Evolutionary conservation across 2,113 vertebrate species (phyloP).

Genomic region (Sebastes fasciatus): DNA sequence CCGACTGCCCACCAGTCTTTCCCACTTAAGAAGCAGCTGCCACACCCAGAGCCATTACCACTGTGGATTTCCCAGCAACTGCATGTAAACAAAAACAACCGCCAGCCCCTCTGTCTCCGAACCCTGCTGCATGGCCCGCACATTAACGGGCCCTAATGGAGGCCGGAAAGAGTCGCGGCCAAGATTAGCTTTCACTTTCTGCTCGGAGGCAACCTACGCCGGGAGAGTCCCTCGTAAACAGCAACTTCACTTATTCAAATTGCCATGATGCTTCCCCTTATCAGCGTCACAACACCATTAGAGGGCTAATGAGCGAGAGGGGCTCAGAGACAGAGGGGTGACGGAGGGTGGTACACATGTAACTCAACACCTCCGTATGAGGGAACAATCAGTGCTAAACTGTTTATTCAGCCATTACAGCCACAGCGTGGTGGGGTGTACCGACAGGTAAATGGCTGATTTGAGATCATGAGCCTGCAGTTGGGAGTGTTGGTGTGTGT

Average conservation of each 20-base stretch:
- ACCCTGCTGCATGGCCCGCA: constrained; percentile 14
- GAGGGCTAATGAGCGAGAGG: constrained; percentile 55
- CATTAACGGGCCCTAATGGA: constrained; percentile 77
- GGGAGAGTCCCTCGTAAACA: constrained; percentile 46
- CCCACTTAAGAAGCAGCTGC: constrained; percentile 58
- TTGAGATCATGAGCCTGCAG: constrained; percentile 31
- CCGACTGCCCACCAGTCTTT: constrained; percentile 30
- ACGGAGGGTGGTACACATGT: constrained; percentile 45
- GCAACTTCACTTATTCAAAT: constrained; percentile 35
- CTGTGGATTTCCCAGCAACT: constrained; percentile 61
- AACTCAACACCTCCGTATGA: constrained; percentile 73
- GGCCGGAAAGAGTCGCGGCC: constrained; percentile 29
- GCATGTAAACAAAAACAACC: constrained; percentile 68
- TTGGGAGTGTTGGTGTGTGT: not conserved
- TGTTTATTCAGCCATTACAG: constrained; percentile 72
- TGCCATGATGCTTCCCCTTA: constrained; percentile 31
- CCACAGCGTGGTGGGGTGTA: constrained; percentile 16
- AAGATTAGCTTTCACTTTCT: constrained; percentile 63
- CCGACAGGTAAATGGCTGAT: constrained; percentile 52
- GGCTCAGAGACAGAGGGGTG: constrained; percentile 20
- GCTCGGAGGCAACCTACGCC: constrained; percentile 7
- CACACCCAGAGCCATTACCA: constrained; percentile 77
- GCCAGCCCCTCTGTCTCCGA: constrained; percentile 66
- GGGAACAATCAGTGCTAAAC: constrained; percentile 76
- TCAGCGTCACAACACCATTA: constrained; percentile 45